These are phyloP conservation scores for Sorex araneus DNA, from an alignment of 2,113 vertebrate species.

Conservation along the genomic window DNA sequence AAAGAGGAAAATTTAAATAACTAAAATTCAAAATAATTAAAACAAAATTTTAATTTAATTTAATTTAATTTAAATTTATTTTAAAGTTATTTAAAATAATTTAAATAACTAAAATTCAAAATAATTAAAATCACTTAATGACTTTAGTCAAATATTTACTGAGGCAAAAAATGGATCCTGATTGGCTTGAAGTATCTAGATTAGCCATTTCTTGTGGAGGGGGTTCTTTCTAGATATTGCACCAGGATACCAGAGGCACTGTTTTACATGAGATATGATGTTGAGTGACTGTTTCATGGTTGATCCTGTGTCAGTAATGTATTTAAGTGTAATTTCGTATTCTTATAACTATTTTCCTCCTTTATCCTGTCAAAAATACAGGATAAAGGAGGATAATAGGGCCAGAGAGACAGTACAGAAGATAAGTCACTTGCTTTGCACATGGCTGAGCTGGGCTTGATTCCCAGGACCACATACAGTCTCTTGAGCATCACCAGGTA, in stretches of 20 bases:
- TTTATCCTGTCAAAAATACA: slow-evolving; percentile 74
- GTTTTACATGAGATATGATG: slow-evolving; percentile 42
- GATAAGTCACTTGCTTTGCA: no score
- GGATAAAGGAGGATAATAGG: slow-evolving; percentile 21
- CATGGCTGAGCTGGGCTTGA: no score
- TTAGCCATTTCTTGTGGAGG: slow-evolving; percentile 21
- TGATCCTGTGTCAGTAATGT: slow-evolving; percentile 75
- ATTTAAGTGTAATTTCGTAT: slow-evolving; percentile 75
- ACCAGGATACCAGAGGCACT: slow-evolving; percentile 34
- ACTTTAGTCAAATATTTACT: slow-evolving; percentile 35
- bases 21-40: slow-evolving; percentile 38
- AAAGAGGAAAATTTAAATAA: slow-evolving; percentile 7
- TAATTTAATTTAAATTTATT: no score
- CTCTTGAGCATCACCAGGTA: no score
- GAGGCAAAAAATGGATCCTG: slow-evolving; percentile 21
- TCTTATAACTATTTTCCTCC: slow-evolving; percentile 65
- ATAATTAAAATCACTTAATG: slow-evolving; percentile 17
- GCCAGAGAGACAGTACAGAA: no score
- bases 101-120: slow-evolving; percentile 22
- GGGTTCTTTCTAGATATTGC: slow-evolving; percentile 32
- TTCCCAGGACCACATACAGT: no score
- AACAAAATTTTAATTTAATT: no score
- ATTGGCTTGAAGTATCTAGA: background rate
- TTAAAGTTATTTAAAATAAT: no score
- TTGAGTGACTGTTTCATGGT: slow-evolving; percentile 70